Base-by-base conservation (phyloP, 92 coral and sea anemone genomes). In the Nematostella vectensis region DNA sequence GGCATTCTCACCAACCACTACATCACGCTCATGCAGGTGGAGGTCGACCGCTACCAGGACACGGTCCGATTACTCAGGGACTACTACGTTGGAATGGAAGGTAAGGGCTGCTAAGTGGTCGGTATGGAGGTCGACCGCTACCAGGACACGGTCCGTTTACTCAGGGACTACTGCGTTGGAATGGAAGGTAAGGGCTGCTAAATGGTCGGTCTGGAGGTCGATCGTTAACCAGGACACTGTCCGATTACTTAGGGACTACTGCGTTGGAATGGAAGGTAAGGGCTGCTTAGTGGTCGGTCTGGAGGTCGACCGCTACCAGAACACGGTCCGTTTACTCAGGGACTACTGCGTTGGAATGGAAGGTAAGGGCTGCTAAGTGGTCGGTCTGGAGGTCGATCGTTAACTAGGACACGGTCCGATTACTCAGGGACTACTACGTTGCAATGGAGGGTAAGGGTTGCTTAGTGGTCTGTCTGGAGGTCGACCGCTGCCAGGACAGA, bases 1-100 rank as follows among this genome's bases (percentile, higher is more conserved):
- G 98, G 98, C 24, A 59, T 91, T 22, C 79, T 91, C 24, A 87
- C 98, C 16, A 91, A 91, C 63, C 94, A 87, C 68, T 91, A 87
- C 52, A 38, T 91, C 55, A 72, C 96, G 8, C 69, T 91, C 38
- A 91, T 87, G 93, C 98, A 91, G 48, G 78, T 77, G 1, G 98
- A 91, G 29, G 98, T 87, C 18, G 98, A 91, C 55, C 67, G 98
- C 11, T 91, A 91, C 53, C 98, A 91, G 31, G 98, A 87, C 54
- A 87, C 98, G 0, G 57, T 87, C 21, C 61, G 96, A 31, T 47
- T 87, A 54, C 61, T 91, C 19, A 71, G 85, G 48, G 98, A 91
- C 63, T 91, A 91, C 61, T 91, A 91, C 45, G 71, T 80, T 16
- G 96, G 85, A 12, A 77, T 74, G 74, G 82, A 87, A 77, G 96